Conservation (phyloP, 2,797 vertebrate species). For the Trachurus trachurus region DNA sequence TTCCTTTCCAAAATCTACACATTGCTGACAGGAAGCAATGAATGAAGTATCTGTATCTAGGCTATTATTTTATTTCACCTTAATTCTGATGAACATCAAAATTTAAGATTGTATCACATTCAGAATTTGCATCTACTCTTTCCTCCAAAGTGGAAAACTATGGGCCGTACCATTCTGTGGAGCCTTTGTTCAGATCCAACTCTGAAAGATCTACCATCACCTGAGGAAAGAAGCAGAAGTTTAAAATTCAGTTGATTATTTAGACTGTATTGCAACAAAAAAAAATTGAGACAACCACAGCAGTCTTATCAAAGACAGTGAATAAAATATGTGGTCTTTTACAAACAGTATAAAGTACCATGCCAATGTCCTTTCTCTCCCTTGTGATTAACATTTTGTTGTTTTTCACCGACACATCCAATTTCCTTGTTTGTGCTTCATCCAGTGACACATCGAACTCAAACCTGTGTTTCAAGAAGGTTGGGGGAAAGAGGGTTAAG, state of each 20-base stretch:
- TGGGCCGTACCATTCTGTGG: constrained; percentile 89
- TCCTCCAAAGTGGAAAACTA: not conserved
- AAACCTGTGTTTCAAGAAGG: constrained; percentile 84
- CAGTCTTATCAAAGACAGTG: too few species aligned
- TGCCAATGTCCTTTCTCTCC: constrained; percentile 94
- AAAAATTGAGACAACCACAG: not conserved
- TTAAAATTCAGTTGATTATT: not conserved
- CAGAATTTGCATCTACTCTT: not conserved
- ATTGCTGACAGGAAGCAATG: not conserved
- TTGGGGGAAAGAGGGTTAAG: not conserved
- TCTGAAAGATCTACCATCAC: constrained; percentile 91
- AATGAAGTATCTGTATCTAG: too few species aligned
- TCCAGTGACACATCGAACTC: constrained; percentile 91
- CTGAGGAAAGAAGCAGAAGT: constrained; percentile 77
- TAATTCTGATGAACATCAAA: not conserved
- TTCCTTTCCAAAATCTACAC: not conserved
- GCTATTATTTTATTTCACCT: not conserved
- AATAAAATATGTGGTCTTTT: too few species aligned
- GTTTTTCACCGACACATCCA: constrained; percentile 96
- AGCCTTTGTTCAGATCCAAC: constrained; percentile 89
- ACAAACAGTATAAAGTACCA: constrained; percentile 78
- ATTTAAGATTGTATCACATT: not conserved
- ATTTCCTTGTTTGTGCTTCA: constrained; percentile 87
- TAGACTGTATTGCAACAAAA: not conserved
- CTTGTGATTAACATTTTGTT: constrained; percentile 89